Base-by-base conservation (phyloP, 2,113 vertebrate species). In the Labrus mixtus region DNA sequence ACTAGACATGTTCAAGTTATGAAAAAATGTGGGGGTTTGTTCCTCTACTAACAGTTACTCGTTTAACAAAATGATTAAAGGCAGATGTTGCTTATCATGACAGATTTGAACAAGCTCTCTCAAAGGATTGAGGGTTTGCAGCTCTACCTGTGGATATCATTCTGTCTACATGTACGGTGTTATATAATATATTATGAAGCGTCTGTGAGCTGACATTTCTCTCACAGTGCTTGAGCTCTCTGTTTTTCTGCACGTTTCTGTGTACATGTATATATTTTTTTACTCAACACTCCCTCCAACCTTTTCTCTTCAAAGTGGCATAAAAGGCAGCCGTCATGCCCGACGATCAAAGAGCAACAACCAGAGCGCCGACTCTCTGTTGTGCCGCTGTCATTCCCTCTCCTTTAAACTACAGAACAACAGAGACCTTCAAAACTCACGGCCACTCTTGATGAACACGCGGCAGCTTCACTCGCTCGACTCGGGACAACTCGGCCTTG, bases 291-390 rank as follows among this genome's bases (percentile, higher is more conserved):
- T 65, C 60, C 73, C 55, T 59, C 33, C 76, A 87, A 90, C 88
- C 88, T 89, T 89, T 89, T 86, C 73, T 68, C 88, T 88, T 90
- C 89, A 92, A 90, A 91, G 90, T 55, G 74, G 39, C 53, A 80
- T 82, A 69, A 88, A 91, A 91, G 84, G 58, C 86, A 39, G 9
- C 82, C 57, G 67, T 89, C 84, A 84, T 29, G 66, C 75, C 73
- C 53, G 60, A 19, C 70, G 76, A 91, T 93, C 92, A 92, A 91
- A 92, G 81, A 78, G 70, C 82, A 58, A 57, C 82, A 84, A 54
- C 69, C 83, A 68, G 29, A 81, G 83, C 71, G n/a, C 63, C 5
- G 68, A 20, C 70, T 84, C 69, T 87, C 68, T 85, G 77, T 70
- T 82, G 87, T 72, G 85, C 79, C 63, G 41, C 79, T 88, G 85